phyloP scores from a whole-genome alignment of 2,113 vertebrate genomes.

The Brachionichthys hirsutus region DNA sequence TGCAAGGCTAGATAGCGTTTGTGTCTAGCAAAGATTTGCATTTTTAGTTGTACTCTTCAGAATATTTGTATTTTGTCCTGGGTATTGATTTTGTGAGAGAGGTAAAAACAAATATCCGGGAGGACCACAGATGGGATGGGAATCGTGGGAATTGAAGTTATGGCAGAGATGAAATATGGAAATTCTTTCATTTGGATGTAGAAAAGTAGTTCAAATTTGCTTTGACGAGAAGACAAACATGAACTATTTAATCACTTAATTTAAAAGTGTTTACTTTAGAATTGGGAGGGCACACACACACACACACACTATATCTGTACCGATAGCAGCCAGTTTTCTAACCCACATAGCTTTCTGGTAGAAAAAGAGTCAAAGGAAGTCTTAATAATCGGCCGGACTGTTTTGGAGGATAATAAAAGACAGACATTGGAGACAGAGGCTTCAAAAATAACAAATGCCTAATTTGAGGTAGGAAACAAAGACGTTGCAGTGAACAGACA shows the following conservation, averaged over 20 bases:
- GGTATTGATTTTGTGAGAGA: neutral
- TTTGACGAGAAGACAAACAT: neutral
- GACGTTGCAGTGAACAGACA: slow-evolving; percentile 48
- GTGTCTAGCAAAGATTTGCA: no score
- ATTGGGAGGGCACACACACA: no score
- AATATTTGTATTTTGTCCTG: no score
- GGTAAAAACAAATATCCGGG: neutral
- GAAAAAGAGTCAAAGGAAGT: neutral
- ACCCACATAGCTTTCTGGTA: neutral
- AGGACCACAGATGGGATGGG: neutral
- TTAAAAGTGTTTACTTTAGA: neutral
- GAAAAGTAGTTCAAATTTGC: neutral
- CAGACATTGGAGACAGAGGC: slow-evolving; percentile 10
- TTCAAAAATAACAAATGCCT: slow-evolving; percentile 16
- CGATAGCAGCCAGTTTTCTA: no score
- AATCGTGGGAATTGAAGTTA: no score
- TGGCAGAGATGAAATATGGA: neutral
- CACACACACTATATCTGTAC: no score
- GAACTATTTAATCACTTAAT: slow-evolving; percentile 3
- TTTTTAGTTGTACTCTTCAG: no score
- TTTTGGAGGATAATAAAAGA: slow-evolving; percentile 13
- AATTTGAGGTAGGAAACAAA: slow-evolving; percentile 35
- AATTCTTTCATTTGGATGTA: neutral
- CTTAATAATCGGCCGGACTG: slow-evolving; percentile 37
- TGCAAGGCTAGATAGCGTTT: no score